These are phyloP conservation scores for Tubulanus polymorphus DNA, from an alignment of 2,888 invertebrate species.

Conservation along the genomic window DNA sequence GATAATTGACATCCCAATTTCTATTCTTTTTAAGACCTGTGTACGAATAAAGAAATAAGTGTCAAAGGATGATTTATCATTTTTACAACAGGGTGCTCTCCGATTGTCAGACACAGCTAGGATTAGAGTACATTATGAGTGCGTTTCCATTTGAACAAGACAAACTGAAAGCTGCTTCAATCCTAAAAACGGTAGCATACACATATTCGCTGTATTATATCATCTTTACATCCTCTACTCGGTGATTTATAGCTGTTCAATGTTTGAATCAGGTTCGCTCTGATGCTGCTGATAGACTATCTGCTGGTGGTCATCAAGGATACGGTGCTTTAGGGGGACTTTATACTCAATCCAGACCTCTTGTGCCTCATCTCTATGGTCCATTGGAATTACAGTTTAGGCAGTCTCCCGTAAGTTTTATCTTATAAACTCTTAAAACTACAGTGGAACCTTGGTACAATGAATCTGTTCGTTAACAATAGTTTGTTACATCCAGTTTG, in stretches of 20 bases:
- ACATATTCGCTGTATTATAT: too few relatives aligned
- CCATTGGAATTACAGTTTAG: constrained; percentile 30
- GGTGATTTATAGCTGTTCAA: too few relatives aligned
- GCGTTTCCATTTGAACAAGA: constrained; percentile 48
- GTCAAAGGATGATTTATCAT: neutral
- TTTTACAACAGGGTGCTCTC: constrained; percentile 36
- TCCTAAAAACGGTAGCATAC: constrained; percentile 46
- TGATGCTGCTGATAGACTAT: constrained; percentile 32
- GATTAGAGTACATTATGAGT: constrained; percentile 48
- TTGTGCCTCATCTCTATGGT: constrained; percentile 48
- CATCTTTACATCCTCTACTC: too few relatives aligned
- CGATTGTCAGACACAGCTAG: constrained; percentile 44
- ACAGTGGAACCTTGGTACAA: too few relatives aligned
- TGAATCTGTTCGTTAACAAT: too few relatives aligned
- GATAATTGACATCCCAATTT: neutral
- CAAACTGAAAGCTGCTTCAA: constrained; percentile 39
- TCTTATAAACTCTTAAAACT: neutral
- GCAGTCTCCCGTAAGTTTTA: constrained; percentile 32
- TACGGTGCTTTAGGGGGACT: constrained; percentile 50
- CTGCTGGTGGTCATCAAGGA: constrained; percentile 52
- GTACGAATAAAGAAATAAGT: neutral
- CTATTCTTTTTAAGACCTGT: neutral
- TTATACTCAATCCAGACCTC: constrained; percentile 47
- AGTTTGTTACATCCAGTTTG: too few relatives aligned
- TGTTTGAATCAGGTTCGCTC: constrained; percentile 32